A percentile compares a stretch with the other conserved stretches of the same genome.
These are phyloP conservation scores for Platysteira castanea DNA, from an alignment of 2,113 vertebrate genomes.

Conservation along the genomic window DNA sequence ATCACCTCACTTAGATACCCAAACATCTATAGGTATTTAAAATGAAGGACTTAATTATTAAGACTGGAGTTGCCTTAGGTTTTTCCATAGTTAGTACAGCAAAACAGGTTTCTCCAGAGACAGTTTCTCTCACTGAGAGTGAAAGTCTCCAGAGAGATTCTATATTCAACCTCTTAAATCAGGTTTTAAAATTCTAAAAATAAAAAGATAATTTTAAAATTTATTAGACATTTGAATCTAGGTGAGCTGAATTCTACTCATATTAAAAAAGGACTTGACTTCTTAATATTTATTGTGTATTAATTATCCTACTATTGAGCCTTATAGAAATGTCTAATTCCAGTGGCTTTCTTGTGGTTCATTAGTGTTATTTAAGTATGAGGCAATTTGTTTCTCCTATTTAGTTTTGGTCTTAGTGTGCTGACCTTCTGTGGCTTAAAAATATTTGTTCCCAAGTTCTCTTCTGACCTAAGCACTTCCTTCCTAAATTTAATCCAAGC, in stretches of 20 bases:
- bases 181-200: not conserved
- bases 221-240: not conserved
- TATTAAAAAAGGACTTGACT: not conserved
- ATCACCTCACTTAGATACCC: not conserved
- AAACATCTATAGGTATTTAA: not conserved
- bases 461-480: not conserved
- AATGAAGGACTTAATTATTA: not conserved
- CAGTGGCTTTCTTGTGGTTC: not conserved
- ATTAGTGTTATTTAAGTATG: not conserved
- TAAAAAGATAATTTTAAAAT: not conserved
- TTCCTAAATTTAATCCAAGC: not conserved
- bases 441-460: not conserved
- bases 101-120: not conserved
- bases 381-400: not conserved
- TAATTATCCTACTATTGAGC: not conserved
- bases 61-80: not conserved
- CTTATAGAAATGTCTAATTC: not conserved
- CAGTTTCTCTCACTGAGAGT: not conserved
- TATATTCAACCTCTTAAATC: not conserved
- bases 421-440: not conserved
- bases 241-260: not conserved
- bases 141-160: not conserved
- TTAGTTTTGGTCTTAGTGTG: not conserved
- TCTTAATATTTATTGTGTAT: not conserved
- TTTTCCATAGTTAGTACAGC: not conserved